Conservation (phyloP, 2,888 invertebrate species). For the Augiades crinisus region DNA sequence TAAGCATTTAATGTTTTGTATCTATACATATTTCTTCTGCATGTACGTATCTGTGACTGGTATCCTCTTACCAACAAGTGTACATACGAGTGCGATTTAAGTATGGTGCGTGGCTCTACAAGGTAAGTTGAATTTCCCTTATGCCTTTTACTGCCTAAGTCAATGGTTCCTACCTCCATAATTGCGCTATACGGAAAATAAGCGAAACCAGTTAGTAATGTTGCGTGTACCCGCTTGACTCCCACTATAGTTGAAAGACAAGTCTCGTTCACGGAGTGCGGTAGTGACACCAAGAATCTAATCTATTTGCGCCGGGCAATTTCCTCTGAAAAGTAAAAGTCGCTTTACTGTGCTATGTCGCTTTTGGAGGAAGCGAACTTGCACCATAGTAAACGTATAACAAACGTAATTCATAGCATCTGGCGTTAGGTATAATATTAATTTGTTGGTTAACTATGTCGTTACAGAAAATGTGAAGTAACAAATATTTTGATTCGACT, state of each 20-base stretch:
- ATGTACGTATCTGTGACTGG: not conserved
- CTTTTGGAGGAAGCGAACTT: slow-evolving; percentile 10
- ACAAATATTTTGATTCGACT: too few relatives aligned
- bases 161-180: slow-evolving; percentile 45
- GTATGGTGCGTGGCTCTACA: slow-evolving; percentile 29
- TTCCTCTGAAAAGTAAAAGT: slow-evolving; percentile 55
- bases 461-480: too few relatives aligned
- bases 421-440: too few relatives aligned
- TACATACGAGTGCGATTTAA: slow-evolving; percentile 21
- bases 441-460: too few relatives aligned
- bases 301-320: slow-evolving; percentile 34
- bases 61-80: slow-evolving; percentile 6
- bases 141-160: slow-evolving; percentile 33
- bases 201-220: slow-evolving; percentile 50
- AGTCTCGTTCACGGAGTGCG: slow-evolving; percentile 42
- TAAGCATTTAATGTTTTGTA: not conserved
- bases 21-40: too few relatives aligned
- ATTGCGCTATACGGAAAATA: slow-evolving; percentile 57
- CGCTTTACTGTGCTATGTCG: slow-evolving; percentile 5
- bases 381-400: not conserved
- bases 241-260: slow-evolving; percentile 37
- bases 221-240: slow-evolving; percentile 35
- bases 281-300: slow-evolving; percentile 36
- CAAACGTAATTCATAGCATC: not conserved
- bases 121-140: slow-evolving; percentile 33